phyloP scores from a whole-genome alignment of 2,113 vertebrate species.

The Oenanthe melanoleuca region DNA sequence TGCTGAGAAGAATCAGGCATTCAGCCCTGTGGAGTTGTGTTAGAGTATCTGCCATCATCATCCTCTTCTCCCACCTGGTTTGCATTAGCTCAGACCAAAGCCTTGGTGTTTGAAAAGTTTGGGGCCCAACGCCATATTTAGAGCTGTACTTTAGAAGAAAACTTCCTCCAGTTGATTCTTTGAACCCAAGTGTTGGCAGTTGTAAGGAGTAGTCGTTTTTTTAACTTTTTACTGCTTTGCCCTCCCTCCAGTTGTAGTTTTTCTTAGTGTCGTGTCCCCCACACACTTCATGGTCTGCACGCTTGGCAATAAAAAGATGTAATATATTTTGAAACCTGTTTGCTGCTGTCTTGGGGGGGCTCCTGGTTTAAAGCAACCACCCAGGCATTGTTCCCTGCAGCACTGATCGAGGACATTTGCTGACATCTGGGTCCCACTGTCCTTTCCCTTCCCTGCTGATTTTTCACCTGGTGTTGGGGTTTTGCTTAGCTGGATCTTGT shows the following conservation, averaged over 20 bases:
- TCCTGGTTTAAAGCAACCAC: neutral
- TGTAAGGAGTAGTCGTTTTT: slow-evolving; percentile 68
- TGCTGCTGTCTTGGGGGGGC: slow-evolving; percentile 71
- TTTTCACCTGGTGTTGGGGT: neutral
- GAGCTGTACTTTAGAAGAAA: slow-evolving; percentile 49
- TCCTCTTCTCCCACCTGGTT: neutral
- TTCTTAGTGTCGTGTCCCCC: slow-evolving; percentile 50
- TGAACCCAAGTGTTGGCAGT: slow-evolving; percentile 69
- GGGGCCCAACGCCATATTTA: slow-evolving; percentile 50
- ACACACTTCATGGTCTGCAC: slow-evolving; percentile 74
- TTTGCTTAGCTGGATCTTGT: neutral
- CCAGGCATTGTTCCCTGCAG: neutral
- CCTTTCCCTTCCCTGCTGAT: neutral
- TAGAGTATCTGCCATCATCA: neutral
- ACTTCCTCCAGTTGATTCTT: slow-evolving; percentile 58
- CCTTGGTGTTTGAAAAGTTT: neutral
- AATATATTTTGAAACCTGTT: slow-evolving; percentile 81
- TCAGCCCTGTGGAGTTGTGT: neutral
- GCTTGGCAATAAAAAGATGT: slow-evolving; percentile 82
- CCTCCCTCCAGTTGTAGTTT: slow-evolving; percentile 67
- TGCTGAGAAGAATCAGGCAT: neutral
- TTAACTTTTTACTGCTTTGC: slow-evolving; percentile 70
- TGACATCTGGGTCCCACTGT: neutral
- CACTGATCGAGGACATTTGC: neutral
- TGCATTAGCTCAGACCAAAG: neutral